Base-by-base conservation (phyloP, 1,140 invertebrate species). In the Sycophaga agraensis region DNA sequence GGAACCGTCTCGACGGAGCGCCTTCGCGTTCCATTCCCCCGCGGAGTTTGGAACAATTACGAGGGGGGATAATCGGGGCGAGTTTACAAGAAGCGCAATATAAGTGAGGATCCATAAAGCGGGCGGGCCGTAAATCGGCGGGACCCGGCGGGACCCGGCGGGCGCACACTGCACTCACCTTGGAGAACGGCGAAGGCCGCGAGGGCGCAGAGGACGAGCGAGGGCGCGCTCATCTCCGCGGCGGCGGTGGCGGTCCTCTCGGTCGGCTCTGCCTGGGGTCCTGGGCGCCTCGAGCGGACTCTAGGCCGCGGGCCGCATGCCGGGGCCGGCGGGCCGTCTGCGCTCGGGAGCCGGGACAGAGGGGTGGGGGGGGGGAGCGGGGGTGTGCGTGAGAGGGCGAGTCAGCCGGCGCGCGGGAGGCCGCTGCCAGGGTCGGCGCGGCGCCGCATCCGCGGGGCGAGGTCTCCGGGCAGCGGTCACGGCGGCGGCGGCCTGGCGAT, bases 131-230 rank as follows among this genome's bases (percentile, higher is more conserved):
- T n/a, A n/a, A n/a, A n/a, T n/a, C n/a, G n/a, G n/a, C n/a, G n/a
- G n/a, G n/a, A n/a, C n/a, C n/a, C n/a, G n/a, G n/a, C n/a, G n/a
- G n/a, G n/a, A n/a, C n/a, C n/a, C n/a, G n/a, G n/a, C n/a, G n/a
- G n/a, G n/a, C n/a, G n/a, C n/a, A n/a, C n/a, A n/a, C n/a, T 6
- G 17, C 62, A 68, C 76, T 77, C 63, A 78, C 76, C 75, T 49
- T 75, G 73, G 40, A 75, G 61, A 66, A 69, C 61, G 48, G 68
- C 61, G 50, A 74, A 51, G 65, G 73, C 58, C 59, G 65, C 67
- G 43, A 78, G 62, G 45, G 70, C 57, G 67, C 69, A 74, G 60
- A 77, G 58, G 39, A 75, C 66, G 49, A 76, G 60, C 49, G 70
- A 71, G 65, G 69, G 69, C 66, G 53, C 60, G 65, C 70, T 68